Conservation (phyloP, 1,140 invertebrate genomes). For the Homalodisca vitripennis region DNA sequence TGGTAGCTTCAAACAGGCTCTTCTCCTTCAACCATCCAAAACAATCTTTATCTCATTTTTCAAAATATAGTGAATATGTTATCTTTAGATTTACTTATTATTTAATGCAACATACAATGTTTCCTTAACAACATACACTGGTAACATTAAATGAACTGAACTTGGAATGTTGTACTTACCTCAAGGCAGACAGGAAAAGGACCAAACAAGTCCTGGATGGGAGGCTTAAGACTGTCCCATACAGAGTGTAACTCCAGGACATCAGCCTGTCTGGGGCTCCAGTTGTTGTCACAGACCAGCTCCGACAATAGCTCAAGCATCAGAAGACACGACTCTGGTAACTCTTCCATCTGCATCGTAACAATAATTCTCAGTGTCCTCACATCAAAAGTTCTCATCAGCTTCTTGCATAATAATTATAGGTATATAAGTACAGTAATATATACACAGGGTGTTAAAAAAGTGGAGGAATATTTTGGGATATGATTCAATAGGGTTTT, state of each 20-base stretch:
- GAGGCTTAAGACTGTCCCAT: constrained; percentile 20
- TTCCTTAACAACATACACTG: too few species aligned
- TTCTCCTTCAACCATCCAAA: not conserved
- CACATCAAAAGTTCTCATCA: too few species aligned
- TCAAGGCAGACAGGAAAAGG: not conserved
- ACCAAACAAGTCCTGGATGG: constrained; percentile 14
- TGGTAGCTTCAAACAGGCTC: constrained; percentile 12
- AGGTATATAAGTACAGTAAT: too few species aligned
- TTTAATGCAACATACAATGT: too few species aligned
- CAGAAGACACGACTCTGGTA: constrained; percentile 1
- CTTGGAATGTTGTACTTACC: not conserved
- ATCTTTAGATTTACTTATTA: too few species aligned
- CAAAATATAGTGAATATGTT: not conserved
- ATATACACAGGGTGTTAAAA: too few species aligned
- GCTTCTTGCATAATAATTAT: too few species aligned
- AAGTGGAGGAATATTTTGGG: too few species aligned
- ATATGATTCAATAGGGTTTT: too few species aligned
- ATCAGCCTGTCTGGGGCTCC: not conserved
- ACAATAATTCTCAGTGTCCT: too few species aligned
- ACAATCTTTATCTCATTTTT: not conserved
- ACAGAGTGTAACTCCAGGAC: constrained; percentile 5
- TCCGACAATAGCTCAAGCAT: constrained; percentile 6
- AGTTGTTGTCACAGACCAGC: not conserved
- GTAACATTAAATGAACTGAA: too few species aligned
- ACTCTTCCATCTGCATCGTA: not conserved